Evolutionary conservation across 2,888 invertebrate species (phyloP).

Genomic region (Tetranychus truncatus): DNA sequence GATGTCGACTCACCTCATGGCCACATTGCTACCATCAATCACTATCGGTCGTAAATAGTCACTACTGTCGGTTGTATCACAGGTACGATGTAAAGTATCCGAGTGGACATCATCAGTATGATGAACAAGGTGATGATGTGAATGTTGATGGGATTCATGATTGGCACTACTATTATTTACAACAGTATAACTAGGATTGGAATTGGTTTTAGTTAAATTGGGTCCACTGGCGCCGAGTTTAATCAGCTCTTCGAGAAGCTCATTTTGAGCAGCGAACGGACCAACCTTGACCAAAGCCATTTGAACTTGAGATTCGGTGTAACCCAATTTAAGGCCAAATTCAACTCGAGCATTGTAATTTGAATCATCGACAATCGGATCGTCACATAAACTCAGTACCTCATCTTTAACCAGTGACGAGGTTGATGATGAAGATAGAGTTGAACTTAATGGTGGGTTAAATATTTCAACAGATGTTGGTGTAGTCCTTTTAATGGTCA

Average conservation of each 20-base stretch:
- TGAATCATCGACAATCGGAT: background rate
- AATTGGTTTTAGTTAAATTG: background rate
- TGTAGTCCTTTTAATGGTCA: constrained; percentile 31
- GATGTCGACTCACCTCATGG: constrained; percentile 49
- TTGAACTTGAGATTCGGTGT: constrained; percentile 65
- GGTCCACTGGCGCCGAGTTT: constrained; percentile 40
- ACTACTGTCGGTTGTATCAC: background rate
- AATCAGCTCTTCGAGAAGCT: constrained; percentile 68
- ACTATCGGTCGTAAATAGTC: constrained; percentile 49
- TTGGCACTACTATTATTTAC: background rate
- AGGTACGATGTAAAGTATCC: background rate
- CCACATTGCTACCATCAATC: constrained; percentile 84
- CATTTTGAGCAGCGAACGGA: constrained; percentile 63
- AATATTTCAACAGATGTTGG: constrained; percentile 5
- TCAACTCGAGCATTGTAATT: constrained; percentile 50
- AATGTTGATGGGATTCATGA: background rate
- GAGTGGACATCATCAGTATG: background rate
- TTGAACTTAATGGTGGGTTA: background rate
- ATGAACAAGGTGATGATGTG: constrained; percentile 9
- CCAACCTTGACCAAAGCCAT: constrained; percentile 67
- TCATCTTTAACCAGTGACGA: background rate
- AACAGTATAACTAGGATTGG: background rate
- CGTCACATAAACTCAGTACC: background rate
- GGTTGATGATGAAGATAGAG: background rate
- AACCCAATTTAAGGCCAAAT: constrained; percentile 77